These are phyloP conservation scores for Coregonus sp. DNA, from an alignment of 2,797 vertebrate species.

Conservation along the genomic window DNA sequence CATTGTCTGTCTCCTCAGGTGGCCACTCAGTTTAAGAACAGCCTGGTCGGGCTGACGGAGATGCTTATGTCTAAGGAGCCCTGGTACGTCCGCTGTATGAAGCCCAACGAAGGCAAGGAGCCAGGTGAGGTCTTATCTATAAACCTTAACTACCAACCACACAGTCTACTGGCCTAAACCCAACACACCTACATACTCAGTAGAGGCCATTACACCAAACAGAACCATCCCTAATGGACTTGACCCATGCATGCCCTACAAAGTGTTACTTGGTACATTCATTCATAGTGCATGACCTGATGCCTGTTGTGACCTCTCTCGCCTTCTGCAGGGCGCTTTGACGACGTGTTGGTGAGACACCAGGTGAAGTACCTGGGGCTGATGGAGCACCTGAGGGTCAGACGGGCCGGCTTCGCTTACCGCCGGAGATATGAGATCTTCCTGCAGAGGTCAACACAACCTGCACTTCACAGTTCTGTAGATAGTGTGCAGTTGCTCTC, in stretches of 20 bases:
- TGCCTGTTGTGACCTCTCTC: neutral
- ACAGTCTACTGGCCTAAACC: neutral
- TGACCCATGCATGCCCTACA: slow-evolving; percentile 8
- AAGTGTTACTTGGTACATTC: slow-evolving; percentile 1
- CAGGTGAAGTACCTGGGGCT: slow-evolving; percentile 96
- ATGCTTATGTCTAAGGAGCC: slow-evolving; percentile 93
- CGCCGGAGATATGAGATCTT: slow-evolving; percentile 90
- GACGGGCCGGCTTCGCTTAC: slow-evolving; percentile 91
- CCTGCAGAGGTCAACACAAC: slow-evolving; percentile 82
- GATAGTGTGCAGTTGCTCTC: neutral
- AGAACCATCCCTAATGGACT: neutral
- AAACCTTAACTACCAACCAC: neutral
- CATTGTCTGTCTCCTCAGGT: slow-evolving; percentile 71
- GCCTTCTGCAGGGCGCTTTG: slow-evolving; percentile 81
- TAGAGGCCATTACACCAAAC: neutral
- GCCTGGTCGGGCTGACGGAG: slow-evolving; percentile 85
- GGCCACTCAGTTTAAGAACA: slow-evolving; percentile 93
- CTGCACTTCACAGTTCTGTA: neutral
- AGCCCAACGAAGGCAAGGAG: slow-evolving; percentile 92
- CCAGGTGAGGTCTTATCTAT: slow-evolving; percentile 77
- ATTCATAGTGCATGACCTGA: slow-evolving; percentile 15
- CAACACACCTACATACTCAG: neutral
- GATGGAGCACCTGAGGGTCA: slow-evolving; percentile 94
- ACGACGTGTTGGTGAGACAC: slow-evolving; percentile 87
- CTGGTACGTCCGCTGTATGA: slow-evolving; percentile 92